Conservation (phyloP, 2,888 invertebrate genomes). For the Ormyrus thymus region DNA sequence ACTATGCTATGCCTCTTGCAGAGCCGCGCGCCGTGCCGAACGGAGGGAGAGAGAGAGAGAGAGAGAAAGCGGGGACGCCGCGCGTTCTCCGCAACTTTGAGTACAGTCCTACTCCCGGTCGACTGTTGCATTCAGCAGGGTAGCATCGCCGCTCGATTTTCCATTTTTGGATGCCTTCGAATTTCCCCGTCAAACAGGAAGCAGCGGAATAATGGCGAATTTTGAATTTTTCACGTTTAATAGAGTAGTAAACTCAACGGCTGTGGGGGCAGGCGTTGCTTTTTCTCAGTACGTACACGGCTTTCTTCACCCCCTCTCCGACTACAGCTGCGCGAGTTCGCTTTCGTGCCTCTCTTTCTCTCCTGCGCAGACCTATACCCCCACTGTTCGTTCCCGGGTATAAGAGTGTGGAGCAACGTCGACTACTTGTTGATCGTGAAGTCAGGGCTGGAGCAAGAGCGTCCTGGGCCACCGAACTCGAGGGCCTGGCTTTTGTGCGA, state of each 20-base stretch:
- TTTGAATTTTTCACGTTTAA: neutral
- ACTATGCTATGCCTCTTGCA: conserved; percentile 42
- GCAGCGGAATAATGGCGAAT: neutral
- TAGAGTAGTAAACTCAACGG: neutral
- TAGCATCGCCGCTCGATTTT: neutral
- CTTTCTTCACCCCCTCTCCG: neutral
- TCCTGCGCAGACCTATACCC: neutral
- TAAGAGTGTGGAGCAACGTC: conserved; percentile 10
- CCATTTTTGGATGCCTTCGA: no score
- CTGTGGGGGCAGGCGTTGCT: no score
- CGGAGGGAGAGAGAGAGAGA: conserved; percentile 31
- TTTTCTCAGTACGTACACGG: no score
- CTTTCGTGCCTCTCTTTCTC: conserved; percentile 24
- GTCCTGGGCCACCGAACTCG: neutral
- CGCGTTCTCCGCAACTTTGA: conserved; percentile 3
- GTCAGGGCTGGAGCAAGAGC: conserved; percentile 20
- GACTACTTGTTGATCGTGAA: conserved; percentile 49
- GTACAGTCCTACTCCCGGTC: neutral
- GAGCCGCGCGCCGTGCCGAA: neutral
- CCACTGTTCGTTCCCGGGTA: neutral
- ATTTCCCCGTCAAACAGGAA: neutral
- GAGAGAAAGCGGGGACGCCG: conserved; percentile 26
- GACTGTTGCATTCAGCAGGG: neutral
- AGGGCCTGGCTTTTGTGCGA: neutral
- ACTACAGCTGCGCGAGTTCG: neutral